Evolutionary conservation across 1,140 invertebrate species (phyloP), one percentile per base, ranked within the genome.

Genomic region (Drosophila tropicalis): DNA sequence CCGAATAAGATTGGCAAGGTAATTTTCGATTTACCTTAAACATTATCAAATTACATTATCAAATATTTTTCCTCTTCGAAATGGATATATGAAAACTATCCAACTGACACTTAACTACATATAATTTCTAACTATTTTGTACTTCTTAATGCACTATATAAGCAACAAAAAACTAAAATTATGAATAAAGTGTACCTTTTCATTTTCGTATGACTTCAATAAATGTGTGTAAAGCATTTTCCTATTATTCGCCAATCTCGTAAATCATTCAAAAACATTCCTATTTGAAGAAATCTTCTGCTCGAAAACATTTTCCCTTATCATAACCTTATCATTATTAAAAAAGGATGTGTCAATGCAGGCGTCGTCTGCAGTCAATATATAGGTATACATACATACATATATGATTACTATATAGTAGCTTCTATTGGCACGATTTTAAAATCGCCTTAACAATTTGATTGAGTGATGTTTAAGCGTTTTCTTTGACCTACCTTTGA

Each of bases 21-120:
- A 25, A 25, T 4, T 25, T 12, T 3, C 3, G 3, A 39, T 39
- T 44, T 44, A 2, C n/a, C 22, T 17, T 17, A 6, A 44, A 12
- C n/a, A 17, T 15, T 47, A 17, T 47, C 7, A 19, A 47, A 3
- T 47, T 22, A 3, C 9, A 51, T 47, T 17, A 44, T 44, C 2
- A 2, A 36, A 12, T 12, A 36, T 22, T 22, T 51, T 51, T 51
- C 19, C 0, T 44, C 60, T 13, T 13, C 10, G 3, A 62, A 51
- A 47, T 72, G 62, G 81, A 76, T 83, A 84, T 76, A 51, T 73
- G 34, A 4, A 32, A 12, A 80, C 72, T 83, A 83, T 76, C 81
- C 72, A 75, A 19, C 2, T 36, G 17, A 67, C 47, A 61, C 39
- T 40, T 17, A 71, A 68, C 51, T 61, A 47, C 5, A 51, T 39